A percentile compares a stretch with the other conserved stretches of the same genome.
Conservation (phyloP, 2,797 vertebrate genomes). For the Selene dorsalis region DNA sequence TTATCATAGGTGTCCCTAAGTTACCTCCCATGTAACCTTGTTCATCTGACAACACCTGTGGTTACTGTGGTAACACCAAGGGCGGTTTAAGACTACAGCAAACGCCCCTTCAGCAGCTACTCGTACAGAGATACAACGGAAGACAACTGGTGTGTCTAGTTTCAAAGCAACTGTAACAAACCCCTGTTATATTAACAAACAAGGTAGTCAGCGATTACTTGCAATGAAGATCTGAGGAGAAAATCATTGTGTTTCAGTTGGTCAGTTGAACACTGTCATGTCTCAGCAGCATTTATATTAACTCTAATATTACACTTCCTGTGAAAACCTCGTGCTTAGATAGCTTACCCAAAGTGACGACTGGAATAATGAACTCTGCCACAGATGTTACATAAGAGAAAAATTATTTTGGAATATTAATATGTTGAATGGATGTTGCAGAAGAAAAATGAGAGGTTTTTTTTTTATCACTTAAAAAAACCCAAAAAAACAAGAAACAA, state of each 20-base stretch:
- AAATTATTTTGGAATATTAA: neutral
- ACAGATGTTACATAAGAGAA: neutral
- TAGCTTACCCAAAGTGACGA: neutral
- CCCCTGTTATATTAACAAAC: neutral
- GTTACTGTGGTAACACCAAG: conserved; percentile 14
- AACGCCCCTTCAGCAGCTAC: neutral
- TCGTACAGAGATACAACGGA: neutral
- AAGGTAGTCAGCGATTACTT: neutral
- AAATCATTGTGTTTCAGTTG: neutral
- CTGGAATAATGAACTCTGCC: neutral
- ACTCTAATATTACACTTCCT: neutral
- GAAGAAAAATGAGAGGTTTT: neutral
- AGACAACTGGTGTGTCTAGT: neutral
- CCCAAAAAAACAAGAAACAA: too few species aligned
- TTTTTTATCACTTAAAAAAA: too few species aligned
- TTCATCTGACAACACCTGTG: neutral
- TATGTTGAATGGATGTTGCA: neutral
- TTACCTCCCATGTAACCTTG: neutral
- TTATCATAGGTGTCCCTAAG: neutral
- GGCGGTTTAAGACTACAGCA: neutral
- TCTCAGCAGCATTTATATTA: neutral
- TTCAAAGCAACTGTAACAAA: neutral
- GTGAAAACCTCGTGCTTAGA: neutral
- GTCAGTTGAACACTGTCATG: neutral
- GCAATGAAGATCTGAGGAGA: neutral